Evolutionary conservation across 2,888 invertebrate genomes (phyloP).

Genomic region (Quadriops clusia): DNA sequence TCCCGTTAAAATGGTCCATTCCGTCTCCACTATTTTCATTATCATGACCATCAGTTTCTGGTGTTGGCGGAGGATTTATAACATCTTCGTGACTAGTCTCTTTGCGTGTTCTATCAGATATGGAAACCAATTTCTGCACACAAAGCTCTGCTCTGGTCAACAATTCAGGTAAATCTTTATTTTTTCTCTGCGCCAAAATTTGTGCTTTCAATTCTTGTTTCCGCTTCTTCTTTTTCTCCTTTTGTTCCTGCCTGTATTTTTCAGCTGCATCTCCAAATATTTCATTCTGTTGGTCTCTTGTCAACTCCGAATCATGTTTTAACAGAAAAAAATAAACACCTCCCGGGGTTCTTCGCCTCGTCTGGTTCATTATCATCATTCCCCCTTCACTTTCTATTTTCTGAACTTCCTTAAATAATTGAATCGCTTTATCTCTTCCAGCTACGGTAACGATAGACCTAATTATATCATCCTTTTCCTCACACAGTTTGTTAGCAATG

Average conservation of each 20-base stretch:
- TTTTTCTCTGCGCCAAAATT: constrained; percentile 21
- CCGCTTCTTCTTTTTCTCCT: constrained; percentile 46
- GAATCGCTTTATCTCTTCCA: constrained; percentile 62
- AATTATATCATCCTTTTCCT: constrained; percentile 62
- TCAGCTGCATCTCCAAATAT: constrained; percentile 59
- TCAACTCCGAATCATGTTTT: constrained; percentile 55
- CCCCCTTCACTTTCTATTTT: constrained; percentile 73
- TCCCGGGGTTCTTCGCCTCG: constrained; percentile 72
- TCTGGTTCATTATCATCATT: constrained; percentile 74
- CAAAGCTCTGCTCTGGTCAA: constrained; percentile 47
- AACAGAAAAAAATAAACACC: constrained; percentile 76
- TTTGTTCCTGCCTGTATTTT: constrained; percentile 43
- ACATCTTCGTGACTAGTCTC: constrained; percentile 43
- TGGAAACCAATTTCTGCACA: constrained; percentile 26
- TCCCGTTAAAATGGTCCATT: constrained; percentile 20
- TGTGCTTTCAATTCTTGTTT: constrained; percentile 52
- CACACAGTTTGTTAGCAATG: constrained; percentile 59
- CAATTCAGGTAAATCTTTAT: constrained; percentile 42
- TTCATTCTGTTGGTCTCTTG: constrained; percentile 50
- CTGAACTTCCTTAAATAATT: constrained; percentile 68
- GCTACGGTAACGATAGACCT: constrained; percentile 59
- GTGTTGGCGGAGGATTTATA: constrained; percentile 71
- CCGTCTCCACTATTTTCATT: constrained; percentile 51
- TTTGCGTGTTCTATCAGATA: constrained; percentile 29
- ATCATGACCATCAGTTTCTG: constrained; percentile 57